Evolutionary conservation across 2,113 vertebrate genomes (phyloP).

Genomic region (Sinocyclocheilus grahami): DNA sequence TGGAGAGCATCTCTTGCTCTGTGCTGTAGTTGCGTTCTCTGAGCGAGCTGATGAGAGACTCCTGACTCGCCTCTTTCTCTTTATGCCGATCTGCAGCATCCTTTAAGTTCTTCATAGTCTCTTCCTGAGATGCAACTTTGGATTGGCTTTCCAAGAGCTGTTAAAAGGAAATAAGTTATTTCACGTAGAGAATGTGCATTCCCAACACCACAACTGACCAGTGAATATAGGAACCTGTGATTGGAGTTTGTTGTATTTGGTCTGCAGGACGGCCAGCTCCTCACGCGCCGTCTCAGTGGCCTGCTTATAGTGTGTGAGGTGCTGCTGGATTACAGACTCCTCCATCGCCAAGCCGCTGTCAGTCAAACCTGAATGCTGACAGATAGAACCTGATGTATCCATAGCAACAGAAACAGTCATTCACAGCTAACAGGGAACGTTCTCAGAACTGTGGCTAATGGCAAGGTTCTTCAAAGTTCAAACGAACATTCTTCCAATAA

Average conservation of each 20-base stretch:
- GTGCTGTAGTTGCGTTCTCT: slow-evolving; percentile 74
- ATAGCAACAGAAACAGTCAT: background rate
- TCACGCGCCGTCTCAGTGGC: slow-evolving; percentile 76
- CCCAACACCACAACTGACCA: background rate
- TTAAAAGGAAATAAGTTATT: background rate
- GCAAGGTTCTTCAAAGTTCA: too few relatives aligned
- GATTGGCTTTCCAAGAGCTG: slow-evolving; percentile 76
- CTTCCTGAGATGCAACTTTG: slow-evolving; percentile 73
- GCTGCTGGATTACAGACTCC: slow-evolving; percentile 70
- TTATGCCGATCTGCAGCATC: slow-evolving; percentile 70
- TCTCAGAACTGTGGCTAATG: too few relatives aligned
- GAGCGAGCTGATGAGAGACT: slow-evolving; percentile 73
- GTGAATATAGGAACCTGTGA: slow-evolving; percentile 71
- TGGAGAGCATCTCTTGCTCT: slow-evolving; percentile 68
- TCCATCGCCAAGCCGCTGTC: slow-evolving; percentile 57
- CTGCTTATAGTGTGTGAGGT: slow-evolving; percentile 73
- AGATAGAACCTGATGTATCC: background rate
- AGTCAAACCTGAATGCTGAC: slow-evolving; percentile 3
- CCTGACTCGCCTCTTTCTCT: slow-evolving; percentile 78
- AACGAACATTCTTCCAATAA: too few relatives aligned
- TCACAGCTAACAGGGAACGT: background rate
- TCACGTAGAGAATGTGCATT: background rate
- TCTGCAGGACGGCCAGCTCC: slow-evolving; percentile 78
- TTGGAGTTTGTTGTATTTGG: slow-evolving; percentile 76
- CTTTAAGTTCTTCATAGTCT: slow-evolving; percentile 64